Percentiles rank a stretch among this genome's conserved stretches.
These are phyloP conservation scores for Drosophila chauvacae DNA, from an alignment of 1,140 invertebrate genomes.

Conservation along the genomic window DNA sequence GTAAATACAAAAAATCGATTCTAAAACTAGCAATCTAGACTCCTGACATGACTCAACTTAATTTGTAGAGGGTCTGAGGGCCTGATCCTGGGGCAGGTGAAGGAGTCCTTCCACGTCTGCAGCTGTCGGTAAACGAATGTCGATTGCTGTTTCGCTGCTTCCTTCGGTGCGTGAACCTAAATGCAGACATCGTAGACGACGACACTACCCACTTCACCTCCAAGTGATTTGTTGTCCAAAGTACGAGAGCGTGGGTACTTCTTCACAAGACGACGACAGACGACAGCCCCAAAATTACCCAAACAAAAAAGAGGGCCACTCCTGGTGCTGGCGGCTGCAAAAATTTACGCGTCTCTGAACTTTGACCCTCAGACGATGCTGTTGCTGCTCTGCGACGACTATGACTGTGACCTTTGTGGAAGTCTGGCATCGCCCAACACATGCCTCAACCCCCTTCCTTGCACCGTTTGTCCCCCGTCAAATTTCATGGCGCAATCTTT, in stretches of 20 bases:
- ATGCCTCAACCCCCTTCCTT: constrained; percentile 1
- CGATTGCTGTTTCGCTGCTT: constrained; percentile 9
- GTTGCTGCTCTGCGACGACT: constrained; percentile 14
- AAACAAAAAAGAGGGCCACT: not conserved
- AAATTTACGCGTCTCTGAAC: constrained; percentile 75
- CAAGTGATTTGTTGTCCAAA: constrained; percentile 67
- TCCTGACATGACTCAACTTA: constrained; percentile 16
- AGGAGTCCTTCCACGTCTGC: not conserved
- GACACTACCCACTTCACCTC: constrained; percentile 67
- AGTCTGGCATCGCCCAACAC: constrained; percentile 19
- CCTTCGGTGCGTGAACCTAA: constrained; percentile 58
- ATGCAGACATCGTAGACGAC: constrained; percentile 55
- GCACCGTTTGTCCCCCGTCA: constrained; percentile 9
- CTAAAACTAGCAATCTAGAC: not conserved
- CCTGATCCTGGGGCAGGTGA: not conserved
- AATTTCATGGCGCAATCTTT: constrained; percentile 59
- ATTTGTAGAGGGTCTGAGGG: not conserved
- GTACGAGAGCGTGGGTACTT: constrained; percentile 36
- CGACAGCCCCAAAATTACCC: constrained; percentile 39
- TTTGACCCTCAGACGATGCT: constrained; percentile 69
- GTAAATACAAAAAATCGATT: too few relatives aligned
- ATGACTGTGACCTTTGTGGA: constrained; percentile 65
- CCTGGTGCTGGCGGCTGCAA: constrained; percentile 10
- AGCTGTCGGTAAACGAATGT: constrained; percentile 32
- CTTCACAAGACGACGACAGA: constrained; percentile 50